Base-by-base conservation (phyloP, 2,797 vertebrate species). In the Melanotaenia maccullochi region DNA sequence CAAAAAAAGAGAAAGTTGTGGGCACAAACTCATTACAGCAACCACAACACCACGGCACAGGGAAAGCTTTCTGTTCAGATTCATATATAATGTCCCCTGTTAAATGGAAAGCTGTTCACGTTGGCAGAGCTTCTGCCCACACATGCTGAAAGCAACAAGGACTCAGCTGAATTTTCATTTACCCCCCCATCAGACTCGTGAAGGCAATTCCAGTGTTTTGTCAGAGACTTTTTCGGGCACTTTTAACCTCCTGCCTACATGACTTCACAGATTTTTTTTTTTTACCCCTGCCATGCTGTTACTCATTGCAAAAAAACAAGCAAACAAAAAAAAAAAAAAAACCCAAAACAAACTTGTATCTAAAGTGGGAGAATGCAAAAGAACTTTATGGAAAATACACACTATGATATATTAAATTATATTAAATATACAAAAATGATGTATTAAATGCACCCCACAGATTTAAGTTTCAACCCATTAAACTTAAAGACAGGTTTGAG, bases 21-120 rank as follows among this genome's bases (percentile, higher is more conserved):
- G 65, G 59, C 71, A 65, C 8, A 38, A 63, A 70, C 60, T 42
- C 79, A 88, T 78, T 68, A 63, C 61, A n/a, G 60, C 63, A 76
- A 24, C 55, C 66, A 11, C 28, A 49, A 36, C 49, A n/a, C 25
- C 16, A 9, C 38, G 60, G 78, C 82, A 85, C 64, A 86, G 81
- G 81, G 72, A 81, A 57, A 61, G 62, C 68, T 60, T 59, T 91
- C 78, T 77, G 73, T 85, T 79, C 73, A 1, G 57, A 35, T 51
- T 81, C 67, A 32, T 59, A 84, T 59, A 68, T 61, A 47, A 24
- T 60, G 72, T 78, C 36, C 51, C 55, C 51, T 63, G 14, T 33
- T 69, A 68, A 82, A 76, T 47, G 52, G 74, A 78, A 76, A 25
- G 14, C 57, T 16, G 49, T 66, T 78, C 70, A 61, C 73, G 78